A percentile compares a stretch with the other conserved stretches of the same genome.
phyloP scores from a whole-genome alignment of 30 jellyfish, hydroid and myxozoan species.

The Turritopsis rubra region DNA sequence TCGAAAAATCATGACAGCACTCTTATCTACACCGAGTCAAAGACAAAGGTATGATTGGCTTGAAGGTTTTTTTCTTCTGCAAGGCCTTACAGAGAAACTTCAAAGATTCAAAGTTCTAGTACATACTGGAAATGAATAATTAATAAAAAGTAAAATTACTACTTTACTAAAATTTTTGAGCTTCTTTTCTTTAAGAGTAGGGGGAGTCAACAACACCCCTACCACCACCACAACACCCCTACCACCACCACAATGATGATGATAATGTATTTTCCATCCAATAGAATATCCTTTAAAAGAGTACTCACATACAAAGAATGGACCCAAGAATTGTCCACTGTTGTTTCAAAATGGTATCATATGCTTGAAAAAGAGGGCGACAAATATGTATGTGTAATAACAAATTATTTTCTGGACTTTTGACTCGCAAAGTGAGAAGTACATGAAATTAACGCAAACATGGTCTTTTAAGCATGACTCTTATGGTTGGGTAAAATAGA shows the following conservation, averaged over 20 bases:
- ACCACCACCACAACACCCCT: too few relatives aligned
- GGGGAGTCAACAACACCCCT: too few relatives aligned
- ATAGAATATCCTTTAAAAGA: constrained; percentile 1
- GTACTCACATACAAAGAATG: constrained; percentile 56
- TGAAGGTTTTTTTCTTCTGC: too few relatives aligned
- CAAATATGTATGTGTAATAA: constrained; percentile 53
- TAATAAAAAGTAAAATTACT: too few relatives aligned
- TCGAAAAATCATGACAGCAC: constrained; percentile 56
- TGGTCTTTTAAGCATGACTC: too few relatives aligned
- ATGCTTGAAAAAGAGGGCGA: constrained; percentile 56
- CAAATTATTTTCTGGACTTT: too few relatives aligned
- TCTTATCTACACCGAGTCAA: constrained; percentile 69
- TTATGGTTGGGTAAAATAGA: too few relatives aligned
- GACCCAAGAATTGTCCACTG: constrained; percentile 47
- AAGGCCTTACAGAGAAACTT: neutral
- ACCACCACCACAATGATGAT: neutral
- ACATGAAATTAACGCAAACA: too few relatives aligned
- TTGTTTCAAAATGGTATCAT: constrained; percentile 60
- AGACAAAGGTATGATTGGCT: constrained; percentile 65
- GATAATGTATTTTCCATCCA: neutral
- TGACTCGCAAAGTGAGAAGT: too few relatives aligned
- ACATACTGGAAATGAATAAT: too few relatives aligned
- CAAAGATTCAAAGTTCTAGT: neutral
- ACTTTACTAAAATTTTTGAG: too few relatives aligned
- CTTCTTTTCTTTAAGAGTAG: too few relatives aligned